Evolutionary conservation across 2,113 vertebrate genomes (phyloP).

Genomic region (Arvicanthis niloticus): DNA sequence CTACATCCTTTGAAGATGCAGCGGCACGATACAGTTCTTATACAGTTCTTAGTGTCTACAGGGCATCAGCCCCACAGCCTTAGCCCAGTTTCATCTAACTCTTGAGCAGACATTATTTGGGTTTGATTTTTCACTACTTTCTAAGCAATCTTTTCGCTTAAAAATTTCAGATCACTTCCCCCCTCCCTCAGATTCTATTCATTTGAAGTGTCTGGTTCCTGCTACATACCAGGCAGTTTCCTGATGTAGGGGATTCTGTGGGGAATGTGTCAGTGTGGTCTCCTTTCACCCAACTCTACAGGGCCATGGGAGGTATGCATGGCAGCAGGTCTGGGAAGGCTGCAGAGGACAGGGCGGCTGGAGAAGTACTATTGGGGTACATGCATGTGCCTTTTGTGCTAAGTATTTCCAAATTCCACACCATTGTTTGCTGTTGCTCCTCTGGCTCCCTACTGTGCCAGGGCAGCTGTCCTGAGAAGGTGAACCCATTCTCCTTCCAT

Average conservation of each 20-base stretch:
- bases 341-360: neutral
- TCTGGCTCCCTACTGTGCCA: neutral
- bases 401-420: too few relatives aligned
- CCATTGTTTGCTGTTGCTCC: neutral
- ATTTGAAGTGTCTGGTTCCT: neutral
- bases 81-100: neutral
- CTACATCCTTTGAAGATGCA: neutral
- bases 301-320: neutral
- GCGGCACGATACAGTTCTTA: neutral
- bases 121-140: constrained; percentile 24
- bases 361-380: neutral
- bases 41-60: neutral
- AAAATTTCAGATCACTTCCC: neutral
- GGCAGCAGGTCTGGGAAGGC: neutral
- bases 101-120: neutral
- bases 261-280: neutral
- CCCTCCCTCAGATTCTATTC: too few relatives aligned
- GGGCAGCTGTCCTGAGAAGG: neutral
- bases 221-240: rapidly evolving
- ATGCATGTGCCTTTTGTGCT: neutral
- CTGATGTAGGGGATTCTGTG: neutral
- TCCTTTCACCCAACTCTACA: too few relatives aligned
- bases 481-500: neutral
- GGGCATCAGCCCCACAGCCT: neutral
- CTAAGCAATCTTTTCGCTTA: neutral